Conservation (phyloP, 2,797 vertebrate genomes). For the Phalloptychus januarius region DNA sequence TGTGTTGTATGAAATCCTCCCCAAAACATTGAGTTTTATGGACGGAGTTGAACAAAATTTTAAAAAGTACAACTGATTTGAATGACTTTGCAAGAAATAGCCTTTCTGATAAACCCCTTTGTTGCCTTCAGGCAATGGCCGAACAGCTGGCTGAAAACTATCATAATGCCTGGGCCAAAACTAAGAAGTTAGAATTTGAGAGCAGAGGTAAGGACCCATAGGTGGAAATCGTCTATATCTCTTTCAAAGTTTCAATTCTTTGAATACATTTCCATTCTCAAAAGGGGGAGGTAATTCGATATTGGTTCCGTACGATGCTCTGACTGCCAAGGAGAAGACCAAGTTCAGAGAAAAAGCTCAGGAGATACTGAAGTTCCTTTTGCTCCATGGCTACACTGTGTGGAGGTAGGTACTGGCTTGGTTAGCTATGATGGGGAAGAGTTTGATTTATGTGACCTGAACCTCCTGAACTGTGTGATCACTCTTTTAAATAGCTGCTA, state of each 20-base stretch:
- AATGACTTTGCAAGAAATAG: not conserved
- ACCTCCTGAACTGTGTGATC: not conserved
- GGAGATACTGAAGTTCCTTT: constrained; percentile 93
- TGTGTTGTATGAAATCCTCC: not conserved
- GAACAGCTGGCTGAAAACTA: constrained; percentile 96
- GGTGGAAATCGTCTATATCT: not conserved
- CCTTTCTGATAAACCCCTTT: not conserved
- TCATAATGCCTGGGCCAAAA: constrained; percentile 93
- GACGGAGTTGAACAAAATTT: not conserved
- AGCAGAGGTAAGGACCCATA: constrained; percentile 84
- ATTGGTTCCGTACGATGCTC: constrained; percentile 88
- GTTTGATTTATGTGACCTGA: not conserved
- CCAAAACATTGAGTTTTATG: not conserved
- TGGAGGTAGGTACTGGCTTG: constrained; percentile 82
- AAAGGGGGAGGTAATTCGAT: constrained; percentile 86
- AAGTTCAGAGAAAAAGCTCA: constrained; percentile 91
- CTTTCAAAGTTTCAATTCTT: constrained; percentile 4
- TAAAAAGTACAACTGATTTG: not conserved
- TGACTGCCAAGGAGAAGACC: constrained; percentile 90
- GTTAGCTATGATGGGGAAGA: not conserved
- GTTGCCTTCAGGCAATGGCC: constrained; percentile 86
- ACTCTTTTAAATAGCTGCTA: not conserved
- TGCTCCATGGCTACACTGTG: constrained; percentile 91
- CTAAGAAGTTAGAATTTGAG: constrained; percentile 89
- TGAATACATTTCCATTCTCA: constrained; percentile 53